A percentile compares a stretch with the other conserved stretches of the same genome.
These are phyloP conservation scores for Apocheima hispidaria DNA, from an alignment of 2,888 invertebrate genomes.

Conservation along the genomic window DNA sequence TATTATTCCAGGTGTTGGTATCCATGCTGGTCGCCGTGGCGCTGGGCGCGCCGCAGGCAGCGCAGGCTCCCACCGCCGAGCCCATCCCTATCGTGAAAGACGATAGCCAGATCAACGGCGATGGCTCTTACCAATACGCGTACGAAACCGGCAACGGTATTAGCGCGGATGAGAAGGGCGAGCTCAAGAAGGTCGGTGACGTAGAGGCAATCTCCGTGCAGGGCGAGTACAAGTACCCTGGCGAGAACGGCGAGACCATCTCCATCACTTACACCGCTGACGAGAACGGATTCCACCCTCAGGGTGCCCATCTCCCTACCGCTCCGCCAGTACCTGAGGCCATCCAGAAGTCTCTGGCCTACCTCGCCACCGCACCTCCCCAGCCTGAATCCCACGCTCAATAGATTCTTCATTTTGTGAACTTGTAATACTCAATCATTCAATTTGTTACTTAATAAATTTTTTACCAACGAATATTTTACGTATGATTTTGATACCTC, in stretches of 20 bases:
- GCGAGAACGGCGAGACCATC: constrained; percentile 87
- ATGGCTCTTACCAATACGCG: constrained; percentile 87
- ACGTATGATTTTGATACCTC: background rate
- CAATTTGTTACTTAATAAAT: constrained; percentile 52
- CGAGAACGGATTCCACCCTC: constrained; percentile 90
- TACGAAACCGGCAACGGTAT: constrained; percentile 90
- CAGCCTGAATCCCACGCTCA: constrained; percentile 56
- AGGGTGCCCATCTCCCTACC: constrained; percentile 87
- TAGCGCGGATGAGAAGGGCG: constrained; percentile 86
- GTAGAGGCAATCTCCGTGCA: constrained; percentile 85
- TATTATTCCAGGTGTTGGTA: constrained; percentile 69
- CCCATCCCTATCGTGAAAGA: constrained; percentile 86
- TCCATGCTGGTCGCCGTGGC: constrained; percentile 69
- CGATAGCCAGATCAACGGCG: constrained; percentile 85
- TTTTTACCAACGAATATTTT: constrained; percentile 54
- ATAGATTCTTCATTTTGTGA: constrained; percentile 60
- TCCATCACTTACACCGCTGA: constrained; percentile 89
- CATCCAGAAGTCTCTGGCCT: constrained; percentile 89
- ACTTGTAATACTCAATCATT: constrained; percentile 57
- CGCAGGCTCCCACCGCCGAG: constrained; percentile 62
- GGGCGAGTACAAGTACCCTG: constrained; percentile 88
- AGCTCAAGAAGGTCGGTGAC: constrained; percentile 86
- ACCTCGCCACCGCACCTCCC: constrained; percentile 88
- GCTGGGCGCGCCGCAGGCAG: constrained; percentile 71
- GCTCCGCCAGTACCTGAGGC: constrained; percentile 90